A percentile compares a stretch with the other conserved stretches of the same genome.
Evolutionary conservation across 1,140 invertebrate species (phyloP).

Genomic region (Centruroides sculpturatus): DNA sequence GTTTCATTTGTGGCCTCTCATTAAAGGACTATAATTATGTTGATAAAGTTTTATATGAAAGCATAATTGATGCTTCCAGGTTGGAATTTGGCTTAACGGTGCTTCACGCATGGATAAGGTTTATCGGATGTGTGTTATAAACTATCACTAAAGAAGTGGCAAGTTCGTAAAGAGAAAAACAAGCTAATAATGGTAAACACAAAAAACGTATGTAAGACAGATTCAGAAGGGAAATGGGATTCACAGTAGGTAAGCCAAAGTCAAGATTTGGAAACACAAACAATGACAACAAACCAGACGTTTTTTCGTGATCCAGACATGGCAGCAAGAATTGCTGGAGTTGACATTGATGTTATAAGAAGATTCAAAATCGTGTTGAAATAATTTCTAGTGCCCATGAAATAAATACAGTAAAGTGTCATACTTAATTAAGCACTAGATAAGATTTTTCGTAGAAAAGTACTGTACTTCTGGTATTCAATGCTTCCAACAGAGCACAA

Average conservation of each 20-base stretch:
- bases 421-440: not conserved
- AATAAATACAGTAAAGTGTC: not conserved
- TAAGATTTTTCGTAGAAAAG: not conserved
- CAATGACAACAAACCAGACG: not conserved
- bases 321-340: not conserved
- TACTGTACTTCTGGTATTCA: not conserved
- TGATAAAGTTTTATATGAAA: not conserved
- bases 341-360: not conserved
- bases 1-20: not conserved
- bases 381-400: not conserved
- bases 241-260: not conserved
- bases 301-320: not conserved
- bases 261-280: not conserved
- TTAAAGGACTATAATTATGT: not conserved
- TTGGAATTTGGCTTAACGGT: not conserved
- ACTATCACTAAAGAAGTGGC: not conserved
- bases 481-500: not conserved
- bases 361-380: not conserved
- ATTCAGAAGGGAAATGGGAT: not conserved
- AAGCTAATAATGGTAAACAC: not conserved
- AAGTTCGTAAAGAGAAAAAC: not conserved
- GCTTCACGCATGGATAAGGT: not conserved
- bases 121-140: not conserved
- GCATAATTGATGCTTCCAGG: not conserved
- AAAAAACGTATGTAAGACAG: not conserved